Evolutionary conservation across 2,113 vertebrate species (phyloP).

Genomic region (Prolemur simus): DNA sequence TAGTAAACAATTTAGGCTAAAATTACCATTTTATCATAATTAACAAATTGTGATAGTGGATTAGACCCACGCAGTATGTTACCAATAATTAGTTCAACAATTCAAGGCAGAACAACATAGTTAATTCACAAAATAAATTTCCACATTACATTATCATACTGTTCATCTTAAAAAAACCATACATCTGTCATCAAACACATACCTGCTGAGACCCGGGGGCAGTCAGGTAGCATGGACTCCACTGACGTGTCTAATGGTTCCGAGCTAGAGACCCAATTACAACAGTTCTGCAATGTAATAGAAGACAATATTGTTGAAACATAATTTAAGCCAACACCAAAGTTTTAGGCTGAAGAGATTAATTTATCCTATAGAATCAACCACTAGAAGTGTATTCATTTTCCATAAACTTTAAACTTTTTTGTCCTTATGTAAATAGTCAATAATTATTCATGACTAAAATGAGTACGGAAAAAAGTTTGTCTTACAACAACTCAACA

Average conservation of each 20-base stretch:
- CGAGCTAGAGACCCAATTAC: conserved; percentile 97
- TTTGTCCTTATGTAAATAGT: background rate
- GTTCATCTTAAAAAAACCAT: background rate
- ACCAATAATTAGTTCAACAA: conserved; percentile 17
- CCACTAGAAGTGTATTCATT: conserved; percentile 2
- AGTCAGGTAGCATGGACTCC: conserved; percentile 97
- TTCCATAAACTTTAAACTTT: background rate
- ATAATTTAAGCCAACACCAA: conserved; percentile 43
- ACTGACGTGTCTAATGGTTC: conserved; percentile 93
- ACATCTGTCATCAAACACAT: conserved; percentile 55
- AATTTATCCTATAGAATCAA: conserved; percentile 25
- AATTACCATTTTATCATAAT: background rate
- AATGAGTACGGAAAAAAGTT: background rate
- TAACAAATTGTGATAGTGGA: background rate
- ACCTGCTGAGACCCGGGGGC: conserved; percentile 98
- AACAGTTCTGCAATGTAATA: conserved; percentile 90
- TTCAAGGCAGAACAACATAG: background rate
- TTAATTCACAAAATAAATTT: conserved; percentile 38
- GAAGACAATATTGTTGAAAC: conserved; percentile 57
- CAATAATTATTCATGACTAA: conserved; percentile 36
- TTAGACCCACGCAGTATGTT: background rate
- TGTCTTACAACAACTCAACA: background rate
- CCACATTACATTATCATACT: background rate
- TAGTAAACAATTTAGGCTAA: conserved; percentile 28
- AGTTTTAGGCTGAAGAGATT: background rate